A percentile compares a stretch with the other conserved stretches of the same genome.
phyloP scores from a whole-genome alignment of 2,113 vertebrate genomes.

The Ictalurus punctatus region DNA sequence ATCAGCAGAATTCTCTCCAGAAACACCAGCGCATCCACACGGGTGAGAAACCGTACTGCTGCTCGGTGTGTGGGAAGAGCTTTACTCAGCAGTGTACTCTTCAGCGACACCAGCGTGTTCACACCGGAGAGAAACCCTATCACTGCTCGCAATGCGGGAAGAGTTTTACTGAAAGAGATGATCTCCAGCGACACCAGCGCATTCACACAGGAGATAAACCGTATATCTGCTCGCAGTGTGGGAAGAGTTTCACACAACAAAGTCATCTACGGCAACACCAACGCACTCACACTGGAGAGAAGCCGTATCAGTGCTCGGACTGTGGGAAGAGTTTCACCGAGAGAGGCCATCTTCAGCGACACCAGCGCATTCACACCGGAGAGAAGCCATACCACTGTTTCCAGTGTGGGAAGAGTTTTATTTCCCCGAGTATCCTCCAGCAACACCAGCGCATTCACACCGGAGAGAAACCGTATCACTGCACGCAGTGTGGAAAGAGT shows the following conservation, averaged over 20 bases:
- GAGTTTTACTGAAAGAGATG: background rate
- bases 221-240: background rate
- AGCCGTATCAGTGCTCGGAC: background rate
- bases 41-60: background rate
- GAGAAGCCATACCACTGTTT: background rate
- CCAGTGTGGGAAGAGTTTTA: background rate
- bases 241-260: background rate
- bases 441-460: slow-evolving; percentile 11
- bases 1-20: background rate
- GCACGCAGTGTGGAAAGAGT: background rate
- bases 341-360: background rate
- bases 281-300: background rate
- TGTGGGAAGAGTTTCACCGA: background rate
- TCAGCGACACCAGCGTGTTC: background rate
- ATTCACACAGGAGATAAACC: background rate
- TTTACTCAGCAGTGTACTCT: background rate
- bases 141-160: background rate
- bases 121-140: background rate
- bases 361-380: background rate
- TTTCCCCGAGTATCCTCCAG: background rate
- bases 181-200: background rate
- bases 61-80: background rate
- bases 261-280: background rate
- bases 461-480: background rate
- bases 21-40: background rate